phyloP scores from a whole-genome alignment of 2,797 vertebrate genomes.

The Spondyliosoma cantharus region DNA sequence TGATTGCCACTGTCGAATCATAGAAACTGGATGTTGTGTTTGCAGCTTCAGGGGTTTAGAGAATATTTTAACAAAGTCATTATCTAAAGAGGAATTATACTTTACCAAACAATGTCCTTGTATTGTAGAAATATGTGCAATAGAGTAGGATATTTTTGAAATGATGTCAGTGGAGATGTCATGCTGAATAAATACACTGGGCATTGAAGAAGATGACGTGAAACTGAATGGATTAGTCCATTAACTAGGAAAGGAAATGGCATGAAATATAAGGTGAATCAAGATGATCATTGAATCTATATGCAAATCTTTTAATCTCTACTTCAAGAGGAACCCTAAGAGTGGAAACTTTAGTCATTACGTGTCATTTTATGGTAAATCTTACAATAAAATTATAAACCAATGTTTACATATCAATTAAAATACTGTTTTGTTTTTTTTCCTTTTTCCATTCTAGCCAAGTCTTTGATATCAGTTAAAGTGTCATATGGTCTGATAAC shows the following conservation, averaged over 20 bases:
- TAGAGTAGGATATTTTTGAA: constrained; percentile 11
- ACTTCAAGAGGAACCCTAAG: no score
- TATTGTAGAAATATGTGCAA: constrained; percentile 19
- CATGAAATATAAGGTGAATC: no score
- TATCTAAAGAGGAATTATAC: background rate
- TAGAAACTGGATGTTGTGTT: constrained; percentile 12
- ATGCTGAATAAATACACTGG: background rate
- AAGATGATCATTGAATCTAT: background rate
- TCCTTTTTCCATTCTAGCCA: background rate
- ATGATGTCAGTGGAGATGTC: background rate
- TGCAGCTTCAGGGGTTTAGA: background rate
- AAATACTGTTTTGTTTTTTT: background rate
- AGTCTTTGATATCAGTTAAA: background rate
- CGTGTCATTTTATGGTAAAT: background rate
- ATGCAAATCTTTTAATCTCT: background rate
- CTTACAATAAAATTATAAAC: background rate
- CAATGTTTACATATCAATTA: background rate
- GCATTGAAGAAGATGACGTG: no score
- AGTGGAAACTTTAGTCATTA: background rate
- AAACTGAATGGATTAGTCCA: background rate
- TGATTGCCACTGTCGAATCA: background rate
- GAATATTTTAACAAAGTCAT: background rate
- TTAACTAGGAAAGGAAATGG: background rate
- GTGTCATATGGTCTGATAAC: background rate
- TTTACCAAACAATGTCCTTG: background rate